Conservation (phyloP, 2,113 vertebrate genomes). For the Laterallus jamaicensis region DNA sequence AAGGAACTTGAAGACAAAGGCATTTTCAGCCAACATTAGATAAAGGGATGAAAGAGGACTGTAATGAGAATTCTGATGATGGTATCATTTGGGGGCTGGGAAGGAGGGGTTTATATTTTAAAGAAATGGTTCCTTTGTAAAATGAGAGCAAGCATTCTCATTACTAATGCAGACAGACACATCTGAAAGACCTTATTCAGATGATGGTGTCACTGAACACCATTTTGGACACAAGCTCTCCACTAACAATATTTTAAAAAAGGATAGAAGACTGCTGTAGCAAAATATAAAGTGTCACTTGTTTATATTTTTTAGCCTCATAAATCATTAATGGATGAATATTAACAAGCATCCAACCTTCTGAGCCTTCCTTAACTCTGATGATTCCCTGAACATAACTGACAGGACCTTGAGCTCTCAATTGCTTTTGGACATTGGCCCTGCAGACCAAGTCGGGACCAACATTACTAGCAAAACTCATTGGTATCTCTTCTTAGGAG, state of each 20-base stretch:
- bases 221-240: slow-evolving; percentile 37
- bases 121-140: slow-evolving; percentile 47
- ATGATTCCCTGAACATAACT: neutral
- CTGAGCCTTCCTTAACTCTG: slow-evolving; percentile 8
- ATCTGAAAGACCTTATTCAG: slow-evolving; percentile 69
- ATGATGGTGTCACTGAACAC: slow-evolving; percentile 28
- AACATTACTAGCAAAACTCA: neutral
- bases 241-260: slow-evolving; percentile 50
- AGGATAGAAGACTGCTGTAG: slow-evolving; percentile 32
- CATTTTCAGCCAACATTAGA: slow-evolving; percentile 28
- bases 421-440: neutral
- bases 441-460: neutral
- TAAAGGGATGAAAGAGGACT: slow-evolving; percentile 16
- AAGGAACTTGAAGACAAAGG: slow-evolving; percentile 57
- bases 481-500: neutral
- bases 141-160: slow-evolving; percentile 38
- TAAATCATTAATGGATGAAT: slow-evolving; percentile 38
- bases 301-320: slow-evolving; percentile 23
- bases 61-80: neutral
- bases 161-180: neutral
- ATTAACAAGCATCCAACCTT: slow-evolving; percentile 25
- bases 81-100: neutral
- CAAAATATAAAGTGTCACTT: slow-evolving; percentile 52
- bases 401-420: neutral
- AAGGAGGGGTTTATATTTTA: slow-evolving; percentile 41